Evolutionary conservation across 2,888 invertebrate genomes (phyloP).

Genomic region (Osedax frankpressi): DNA sequence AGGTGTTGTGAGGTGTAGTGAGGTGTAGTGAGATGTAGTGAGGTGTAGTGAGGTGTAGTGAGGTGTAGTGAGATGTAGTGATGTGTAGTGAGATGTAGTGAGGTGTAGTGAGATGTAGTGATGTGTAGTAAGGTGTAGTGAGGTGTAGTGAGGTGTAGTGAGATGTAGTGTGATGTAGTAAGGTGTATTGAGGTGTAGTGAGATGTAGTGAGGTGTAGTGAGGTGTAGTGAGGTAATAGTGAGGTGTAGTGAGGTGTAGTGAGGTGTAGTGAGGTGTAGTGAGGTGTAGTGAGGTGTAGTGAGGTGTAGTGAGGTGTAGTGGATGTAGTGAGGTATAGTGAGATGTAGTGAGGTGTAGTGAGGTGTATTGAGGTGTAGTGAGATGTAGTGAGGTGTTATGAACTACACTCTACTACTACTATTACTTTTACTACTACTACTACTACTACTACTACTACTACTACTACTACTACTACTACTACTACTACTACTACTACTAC

Average conservation of each 20-base stretch:
- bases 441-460: constrained; percentile 7
- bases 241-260: no score
- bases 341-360: no score
- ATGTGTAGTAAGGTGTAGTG: neutral
- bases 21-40: no score
- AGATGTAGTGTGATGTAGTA: neutral
- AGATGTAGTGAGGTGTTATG: no score
- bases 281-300: no score
- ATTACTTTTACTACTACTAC: constrained; percentile 9
- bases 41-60: neutral
- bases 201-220: no score
- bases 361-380: no score
- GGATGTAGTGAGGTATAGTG: no score
- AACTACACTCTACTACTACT: neutral
- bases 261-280: no score
- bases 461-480: constrained; percentile 9
- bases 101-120: neutral
- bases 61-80: neutral
- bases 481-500: constrained; percentile 7
- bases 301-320: no score
- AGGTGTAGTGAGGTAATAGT: no score
- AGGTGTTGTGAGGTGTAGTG: neutral
- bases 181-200: no score
- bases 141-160: neutral
- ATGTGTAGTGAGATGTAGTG: neutral